Evolutionary conservation across 2,113 vertebrate genomes (phyloP).

Genomic region (Notiomystis cincta): DNA sequence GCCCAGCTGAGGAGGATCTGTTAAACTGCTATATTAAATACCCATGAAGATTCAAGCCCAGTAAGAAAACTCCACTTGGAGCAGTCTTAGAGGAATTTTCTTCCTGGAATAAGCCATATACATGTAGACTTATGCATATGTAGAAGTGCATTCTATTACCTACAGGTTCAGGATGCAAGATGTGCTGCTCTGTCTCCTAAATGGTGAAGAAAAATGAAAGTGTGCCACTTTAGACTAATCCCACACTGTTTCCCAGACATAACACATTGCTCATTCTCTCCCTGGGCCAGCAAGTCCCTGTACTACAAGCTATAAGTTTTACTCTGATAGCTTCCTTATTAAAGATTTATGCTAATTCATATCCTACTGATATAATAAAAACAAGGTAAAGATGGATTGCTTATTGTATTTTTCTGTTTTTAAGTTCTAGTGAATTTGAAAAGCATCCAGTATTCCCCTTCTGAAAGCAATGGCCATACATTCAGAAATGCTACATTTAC

Average conservation of each 20-base stretch:
- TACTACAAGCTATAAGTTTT: not conserved
- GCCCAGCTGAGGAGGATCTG: not conserved
- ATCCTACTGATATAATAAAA: not conserved
- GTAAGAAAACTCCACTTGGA: not conserved
- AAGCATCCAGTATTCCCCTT: not conserved
- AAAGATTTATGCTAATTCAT: constrained; percentile 5
- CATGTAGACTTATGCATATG: not conserved
- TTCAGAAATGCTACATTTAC: not conserved
- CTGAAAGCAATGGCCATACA: not conserved
- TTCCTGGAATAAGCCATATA: not conserved
- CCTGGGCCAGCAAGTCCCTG: not conserved
- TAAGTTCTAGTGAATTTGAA: not conserved
- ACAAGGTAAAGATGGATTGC: not conserved
- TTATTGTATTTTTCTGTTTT: not conserved
- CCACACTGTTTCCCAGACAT: not conserved
- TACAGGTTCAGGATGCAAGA: not conserved
- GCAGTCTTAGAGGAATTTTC: not conserved
- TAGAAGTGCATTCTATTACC: not conserved
- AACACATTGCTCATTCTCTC: not conserved
- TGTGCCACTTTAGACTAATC: not conserved
- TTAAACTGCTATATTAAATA: not conserved
- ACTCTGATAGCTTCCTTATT: not conserved
- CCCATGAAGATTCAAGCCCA: not conserved
- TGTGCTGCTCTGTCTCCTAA: not conserved
- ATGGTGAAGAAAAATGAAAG: not conserved